Conservation (phyloP, 2,797 vertebrate genomes). For the Platalea minor region DNA sequence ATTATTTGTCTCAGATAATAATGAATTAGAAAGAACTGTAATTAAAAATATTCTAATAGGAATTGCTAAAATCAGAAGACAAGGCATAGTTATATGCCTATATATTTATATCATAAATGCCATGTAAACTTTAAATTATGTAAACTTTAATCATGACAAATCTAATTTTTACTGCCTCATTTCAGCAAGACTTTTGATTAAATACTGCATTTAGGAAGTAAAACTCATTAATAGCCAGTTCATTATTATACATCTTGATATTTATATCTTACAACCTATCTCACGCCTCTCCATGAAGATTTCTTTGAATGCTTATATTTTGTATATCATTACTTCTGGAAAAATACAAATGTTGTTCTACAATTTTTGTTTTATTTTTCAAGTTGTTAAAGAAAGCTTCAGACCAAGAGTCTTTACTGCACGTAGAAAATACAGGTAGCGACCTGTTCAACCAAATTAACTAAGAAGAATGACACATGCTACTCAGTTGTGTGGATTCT, state of each 20-base stretch:
- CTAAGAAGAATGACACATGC: background rate
- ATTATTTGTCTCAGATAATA: constrained; percentile 4
- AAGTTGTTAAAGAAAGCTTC: background rate
- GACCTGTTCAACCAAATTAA: background rate
- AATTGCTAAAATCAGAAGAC: constrained; percentile 18
- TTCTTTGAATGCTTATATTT: background rate
- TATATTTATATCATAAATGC: background rate
- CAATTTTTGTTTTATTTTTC: background rate
- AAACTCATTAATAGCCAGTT: constrained; percentile 47
- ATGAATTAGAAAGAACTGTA: background rate
- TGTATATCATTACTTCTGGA: background rate
- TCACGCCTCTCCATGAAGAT: background rate
- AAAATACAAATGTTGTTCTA: background rate
- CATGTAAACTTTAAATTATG: constrained; percentile 25
- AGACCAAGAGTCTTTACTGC: background rate
- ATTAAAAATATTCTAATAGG: constrained; percentile 28
- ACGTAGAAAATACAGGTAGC: background rate
- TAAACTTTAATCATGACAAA: constrained; percentile 49
- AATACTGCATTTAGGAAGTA: constrained; percentile 57
- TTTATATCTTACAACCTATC: background rate
- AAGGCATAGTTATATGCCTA: background rate
- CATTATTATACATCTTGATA: constrained; percentile 28
- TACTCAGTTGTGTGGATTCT: background rate
- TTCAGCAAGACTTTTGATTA: constrained; percentile 65
- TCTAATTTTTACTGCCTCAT: constrained; percentile 52